Percentiles rank a stretch among this genome's conserved stretches.
These are phyloP conservation scores for Pseudochirops cupreus DNA, from an alignment of 2,797 vertebrate species.

Conservation along the genomic window DNA sequence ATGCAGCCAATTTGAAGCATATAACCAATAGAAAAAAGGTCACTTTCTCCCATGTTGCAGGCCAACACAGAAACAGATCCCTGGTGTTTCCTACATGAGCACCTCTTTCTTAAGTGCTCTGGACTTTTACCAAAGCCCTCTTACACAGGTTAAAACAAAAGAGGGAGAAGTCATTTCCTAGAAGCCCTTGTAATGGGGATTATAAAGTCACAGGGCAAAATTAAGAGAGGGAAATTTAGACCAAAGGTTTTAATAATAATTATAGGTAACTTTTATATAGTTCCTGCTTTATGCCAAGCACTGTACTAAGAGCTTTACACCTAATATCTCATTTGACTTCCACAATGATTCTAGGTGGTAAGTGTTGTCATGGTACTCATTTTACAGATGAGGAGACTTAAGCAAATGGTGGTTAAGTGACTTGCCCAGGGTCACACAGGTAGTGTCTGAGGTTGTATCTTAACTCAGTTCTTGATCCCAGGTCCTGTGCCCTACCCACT, in stretches of 20 bases:
- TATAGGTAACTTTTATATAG: not conserved
- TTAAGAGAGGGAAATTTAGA: too few relatives aligned
- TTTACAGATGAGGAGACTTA: not conserved
- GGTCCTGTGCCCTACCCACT: not conserved
- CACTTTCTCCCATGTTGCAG: not conserved
- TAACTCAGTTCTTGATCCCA: not conserved
- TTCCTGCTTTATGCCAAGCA: not conserved
- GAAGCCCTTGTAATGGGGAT: not conserved
- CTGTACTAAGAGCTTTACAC: not conserved
- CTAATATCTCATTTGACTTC: not conserved
- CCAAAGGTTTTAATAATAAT: not conserved
- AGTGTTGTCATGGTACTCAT: not conserved
- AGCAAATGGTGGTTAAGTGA: not conserved
- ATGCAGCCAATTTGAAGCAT: not conserved
- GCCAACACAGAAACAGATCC: not conserved
- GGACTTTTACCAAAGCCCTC: not conserved
- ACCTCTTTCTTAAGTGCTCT: not conserved
- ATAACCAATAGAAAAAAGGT: not conserved
- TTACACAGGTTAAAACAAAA: slow-evolving; percentile 5
- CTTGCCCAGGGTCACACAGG: not conserved
- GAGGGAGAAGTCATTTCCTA: not conserved
- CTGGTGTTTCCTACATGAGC: not conserved
- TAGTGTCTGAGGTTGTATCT: not conserved
- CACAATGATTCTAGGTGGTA: not conserved
- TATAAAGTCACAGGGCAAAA: not conserved